Evolutionary conservation across 2,888 invertebrate species (phyloP), one percentile per base, ranked within the genome.

Genomic region (Hybos culiciformis): DNA sequence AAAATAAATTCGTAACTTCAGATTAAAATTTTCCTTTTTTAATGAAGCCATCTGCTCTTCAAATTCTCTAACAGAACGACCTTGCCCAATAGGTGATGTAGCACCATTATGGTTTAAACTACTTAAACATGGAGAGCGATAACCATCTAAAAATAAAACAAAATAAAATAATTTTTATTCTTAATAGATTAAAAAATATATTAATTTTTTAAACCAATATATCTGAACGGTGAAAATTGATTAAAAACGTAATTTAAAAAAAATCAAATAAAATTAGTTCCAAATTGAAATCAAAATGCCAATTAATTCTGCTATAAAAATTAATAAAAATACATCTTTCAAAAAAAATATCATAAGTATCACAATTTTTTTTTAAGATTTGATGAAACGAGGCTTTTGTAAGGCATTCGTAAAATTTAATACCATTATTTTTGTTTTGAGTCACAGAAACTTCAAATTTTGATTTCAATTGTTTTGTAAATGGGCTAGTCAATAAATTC

Each of bases 11-110:
- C 91, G 73, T 54, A 93, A 69, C 66, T 92, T 93, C 17, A 94
- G 70, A 66, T 87, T 83, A 59, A 93, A 94, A 64, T 93, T 94
- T 63, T 93, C 93, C 62, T 90, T 91, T 51, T 82, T 79, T 48
- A 93, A 67, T 37, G 75, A 73, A 41, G 78, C 77, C 50, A 92
- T 72, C 61, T 91, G 83, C 62, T 92, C 84, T 60, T 92, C 91
- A 58, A 85, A 83, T 53, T 92, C 91, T 56, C 90, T 90, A 72
- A 92, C 82, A 21, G 85, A 83, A 42, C 83, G 72, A 8, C 80
- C 81, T 54, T 75, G 73, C 39, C 64, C 63, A n/a, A n/a, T n/a
- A 3, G 71, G 67, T 6, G 68, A 64, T 34, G 57, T 54, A 36
- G 52, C 53, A n/a, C 56, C 56, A 41, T 51, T 56, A 36, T 52